phyloP scores from a whole-genome alignment of 2,113 vertebrate species.

The Athene noctua region DNA sequence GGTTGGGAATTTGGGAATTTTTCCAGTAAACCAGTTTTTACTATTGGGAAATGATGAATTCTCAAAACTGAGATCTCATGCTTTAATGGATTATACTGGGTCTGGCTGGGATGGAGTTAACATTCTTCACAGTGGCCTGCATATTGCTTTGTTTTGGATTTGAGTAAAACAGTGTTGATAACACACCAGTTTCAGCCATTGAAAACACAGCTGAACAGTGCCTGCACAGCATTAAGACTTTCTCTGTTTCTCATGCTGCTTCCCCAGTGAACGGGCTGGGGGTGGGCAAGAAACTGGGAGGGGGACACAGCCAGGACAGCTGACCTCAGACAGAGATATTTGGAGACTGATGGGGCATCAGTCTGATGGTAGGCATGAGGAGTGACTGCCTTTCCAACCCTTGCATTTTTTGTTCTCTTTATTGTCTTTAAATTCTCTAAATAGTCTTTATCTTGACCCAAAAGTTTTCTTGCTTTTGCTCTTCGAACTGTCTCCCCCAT shows the following conservation, averaged over 20 bases:
- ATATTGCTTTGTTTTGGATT: not conserved
- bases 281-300: not conserved
- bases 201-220: not conserved
- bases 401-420: not conserved
- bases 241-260: not conserved
- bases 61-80: not conserved
- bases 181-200: not conserved
- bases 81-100: not conserved
- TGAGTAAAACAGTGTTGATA: not conserved
- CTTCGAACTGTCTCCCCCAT: not conserved
- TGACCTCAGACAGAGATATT: not conserved
- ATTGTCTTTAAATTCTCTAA: not conserved
- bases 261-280: not conserved
- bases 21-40: not conserved
- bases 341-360: not conserved
- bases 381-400: not conserved
- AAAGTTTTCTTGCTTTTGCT: not conserved
- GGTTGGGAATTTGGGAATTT: not conserved
- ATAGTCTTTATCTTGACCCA: not conserved
- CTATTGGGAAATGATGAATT: not conserved
- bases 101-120: not conserved
- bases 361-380: not conserved
- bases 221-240: not conserved
- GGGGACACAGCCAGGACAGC: not conserved
- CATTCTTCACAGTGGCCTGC: not conserved